phyloP scores from a whole-genome alignment of 2,797 vertebrate genomes.

The Squalus acanthias region DNA sequence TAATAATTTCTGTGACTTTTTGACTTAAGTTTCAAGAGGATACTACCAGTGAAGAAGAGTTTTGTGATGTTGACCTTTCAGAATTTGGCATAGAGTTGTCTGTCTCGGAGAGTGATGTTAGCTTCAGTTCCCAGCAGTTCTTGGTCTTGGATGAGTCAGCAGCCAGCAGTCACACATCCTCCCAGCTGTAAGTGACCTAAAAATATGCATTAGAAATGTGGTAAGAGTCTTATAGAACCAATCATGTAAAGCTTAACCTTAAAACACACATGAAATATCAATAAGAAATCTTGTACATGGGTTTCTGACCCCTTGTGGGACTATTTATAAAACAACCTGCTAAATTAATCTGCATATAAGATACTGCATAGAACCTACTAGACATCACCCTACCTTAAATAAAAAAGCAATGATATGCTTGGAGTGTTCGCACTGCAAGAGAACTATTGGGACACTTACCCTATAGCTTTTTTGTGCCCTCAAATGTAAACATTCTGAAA shows the following conservation, averaged over 20 bases:
- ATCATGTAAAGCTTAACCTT: not conserved
- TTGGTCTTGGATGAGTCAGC: slow-evolving; percentile 36
- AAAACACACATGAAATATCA: not conserved
- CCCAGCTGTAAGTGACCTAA: slow-evolving; percentile 35
- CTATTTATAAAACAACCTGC: not conserved
- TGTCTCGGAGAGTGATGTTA: slow-evolving; percentile 32
- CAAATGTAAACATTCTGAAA: not conserved
- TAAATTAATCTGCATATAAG: not conserved
- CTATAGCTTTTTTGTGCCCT: not conserved
- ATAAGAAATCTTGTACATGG: not conserved
- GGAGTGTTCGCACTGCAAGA: not conserved
- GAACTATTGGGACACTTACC: not conserved
- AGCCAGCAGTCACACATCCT: slow-evolving; percentile 38
- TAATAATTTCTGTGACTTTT: slow-evolving; percentile 5
- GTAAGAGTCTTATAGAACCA: not conserved
- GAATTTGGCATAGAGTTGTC: slow-evolving; percentile 36
- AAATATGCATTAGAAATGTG: not conserved
- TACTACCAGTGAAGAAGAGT: slow-evolving; percentile 28
- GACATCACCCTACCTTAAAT: not conserved
- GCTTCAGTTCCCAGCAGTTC: slow-evolving; percentile 22
- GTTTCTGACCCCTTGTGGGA: not conserved
- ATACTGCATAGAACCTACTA: not conserved
- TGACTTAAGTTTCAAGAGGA: slow-evolving; percentile 6
- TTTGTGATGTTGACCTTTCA: slow-evolving; percentile 32
- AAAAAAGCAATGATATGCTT: not conserved